These are phyloP conservation scores for Lethocerus indicus DNA, from an alignment of 1,140 invertebrate species.

Conservation along the genomic window DNA sequence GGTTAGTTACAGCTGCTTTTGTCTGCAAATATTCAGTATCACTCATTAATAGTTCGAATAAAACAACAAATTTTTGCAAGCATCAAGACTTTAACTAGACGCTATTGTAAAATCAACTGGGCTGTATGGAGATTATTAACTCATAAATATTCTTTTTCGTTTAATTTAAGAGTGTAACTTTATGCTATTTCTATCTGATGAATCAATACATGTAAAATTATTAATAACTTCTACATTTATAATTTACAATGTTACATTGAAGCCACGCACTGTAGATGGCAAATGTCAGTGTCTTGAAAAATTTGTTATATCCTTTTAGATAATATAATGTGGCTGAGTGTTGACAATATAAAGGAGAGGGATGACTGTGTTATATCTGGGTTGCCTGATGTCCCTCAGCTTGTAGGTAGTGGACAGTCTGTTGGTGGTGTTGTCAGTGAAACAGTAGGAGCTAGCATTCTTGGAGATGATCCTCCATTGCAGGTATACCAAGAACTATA, in stretches of 20 bases:
- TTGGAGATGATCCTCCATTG: conserved; percentile 26
- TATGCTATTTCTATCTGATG: not conserved
- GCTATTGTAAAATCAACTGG: no score
- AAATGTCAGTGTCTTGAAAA: not conserved
- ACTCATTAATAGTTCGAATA: no score
- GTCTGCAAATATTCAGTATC: not conserved
- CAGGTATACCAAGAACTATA: no score
- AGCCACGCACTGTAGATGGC: not conserved
- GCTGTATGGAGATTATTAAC: no score
- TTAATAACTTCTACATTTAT: not conserved
- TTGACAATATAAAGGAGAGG: conserved; percentile 83
- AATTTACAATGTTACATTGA: not conserved
- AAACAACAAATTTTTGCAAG: no score
- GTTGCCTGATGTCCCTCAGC: conserved; percentile 65
- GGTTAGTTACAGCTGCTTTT: conserved; percentile 14
- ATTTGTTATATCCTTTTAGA: conserved; percentile 29
- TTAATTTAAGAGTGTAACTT: not conserved
- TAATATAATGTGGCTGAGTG: conserved; percentile 89
- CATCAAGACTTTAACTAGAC: no score
- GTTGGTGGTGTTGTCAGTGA: conserved; percentile 90
- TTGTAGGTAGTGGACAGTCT: conserved; percentile 86
- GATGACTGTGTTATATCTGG: conserved; percentile 44
- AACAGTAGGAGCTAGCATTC: conserved; percentile 69
- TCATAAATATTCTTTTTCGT: not conserved
- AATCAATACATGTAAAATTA: not conserved